These are phyloP conservation scores for Oegoconia quadripuncta DNA, from an alignment of 2,888 invertebrate genomes.

Conservation along the genomic window DNA sequence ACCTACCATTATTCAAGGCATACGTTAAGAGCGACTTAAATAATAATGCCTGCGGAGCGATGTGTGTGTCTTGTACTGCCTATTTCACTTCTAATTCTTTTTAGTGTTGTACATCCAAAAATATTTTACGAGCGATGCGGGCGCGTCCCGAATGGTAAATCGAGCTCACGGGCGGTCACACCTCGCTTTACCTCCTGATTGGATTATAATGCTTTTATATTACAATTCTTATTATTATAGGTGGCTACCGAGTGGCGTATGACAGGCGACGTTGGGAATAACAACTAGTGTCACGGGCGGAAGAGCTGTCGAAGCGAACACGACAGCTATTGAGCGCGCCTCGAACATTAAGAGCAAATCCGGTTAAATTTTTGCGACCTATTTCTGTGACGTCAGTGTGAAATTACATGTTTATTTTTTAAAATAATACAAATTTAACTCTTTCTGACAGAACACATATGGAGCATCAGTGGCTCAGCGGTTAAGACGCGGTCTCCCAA, in stretches of 20 bases:
- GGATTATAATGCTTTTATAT: slow-evolving; percentile 78
- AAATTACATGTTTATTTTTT: too few relatives aligned
- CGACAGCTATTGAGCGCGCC: slow-evolving; percentile 5
- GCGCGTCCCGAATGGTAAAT: slow-evolving; percentile 66
- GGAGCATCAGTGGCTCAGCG: too few relatives aligned
- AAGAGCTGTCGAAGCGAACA: slow-evolving; percentile 17
- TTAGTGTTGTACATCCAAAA: slow-evolving; percentile 55
- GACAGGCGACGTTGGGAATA: slow-evolving; percentile 64
- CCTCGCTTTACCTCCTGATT: slow-evolving; percentile 66
- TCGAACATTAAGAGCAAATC: slow-evolving; percentile 2
- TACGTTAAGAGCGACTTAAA: slow-evolving; percentile 15
- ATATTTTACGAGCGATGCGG: slow-evolving; percentile 62
- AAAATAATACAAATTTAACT: too few relatives aligned
- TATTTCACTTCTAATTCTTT: slow-evolving; percentile 59
- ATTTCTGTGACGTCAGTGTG: too few relatives aligned
- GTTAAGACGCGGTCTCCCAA: too few relatives aligned
- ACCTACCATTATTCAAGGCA: background rate
- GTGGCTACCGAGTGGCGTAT: slow-evolving; percentile 65
- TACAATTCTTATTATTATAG: slow-evolving; percentile 74
- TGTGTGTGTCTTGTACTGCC: slow-evolving; percentile 43
- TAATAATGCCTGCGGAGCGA: slow-evolving; percentile 25
- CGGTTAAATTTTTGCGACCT: background rate
- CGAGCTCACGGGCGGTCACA: slow-evolving; percentile 67
- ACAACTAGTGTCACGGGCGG: slow-evolving; percentile 45
- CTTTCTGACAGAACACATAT: too few relatives aligned